These are phyloP conservation scores for Anarsia innoxiella DNA, from an alignment of 2,888 invertebrate species.

Conservation along the genomic window DNA sequence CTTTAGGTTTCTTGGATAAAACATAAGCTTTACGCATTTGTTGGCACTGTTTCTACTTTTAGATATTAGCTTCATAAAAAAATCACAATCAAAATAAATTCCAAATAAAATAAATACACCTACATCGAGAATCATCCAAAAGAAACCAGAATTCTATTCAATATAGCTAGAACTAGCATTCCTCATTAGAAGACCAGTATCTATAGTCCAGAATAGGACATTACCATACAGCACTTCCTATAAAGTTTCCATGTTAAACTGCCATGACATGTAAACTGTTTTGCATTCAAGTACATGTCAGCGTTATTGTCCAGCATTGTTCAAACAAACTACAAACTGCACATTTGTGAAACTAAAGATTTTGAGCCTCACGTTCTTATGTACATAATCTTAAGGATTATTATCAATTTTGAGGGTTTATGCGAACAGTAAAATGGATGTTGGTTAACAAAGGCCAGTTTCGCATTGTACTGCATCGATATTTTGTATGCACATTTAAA, in stretches of 20 bases:
- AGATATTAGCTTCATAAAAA: too few relatives aligned
- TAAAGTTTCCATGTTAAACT: slow-evolving; percentile 52
- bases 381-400: slow-evolving; percentile 15
- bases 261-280: slow-evolving; percentile 61
- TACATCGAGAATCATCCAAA: too few relatives aligned
- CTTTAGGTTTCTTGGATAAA: too few relatives aligned
- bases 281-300: slow-evolving; percentile 67
- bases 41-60: too few relatives aligned
- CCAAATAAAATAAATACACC: too few relatives aligned
- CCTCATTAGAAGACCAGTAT: too few relatives aligned
- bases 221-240: slow-evolving; percentile 52
- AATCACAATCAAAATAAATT: too few relatives aligned
- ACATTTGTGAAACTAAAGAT: background rate
- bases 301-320: slow-evolving; percentile 62
- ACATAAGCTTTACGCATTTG: too few relatives aligned
- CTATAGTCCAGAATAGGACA: slow-evolving; percentile 18
- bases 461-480: slow-evolving; percentile 63
- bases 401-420: slow-evolving; percentile 21
- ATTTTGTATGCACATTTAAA: slow-evolving; percentile 72
- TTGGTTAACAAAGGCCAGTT: slow-evolving; percentile 44
- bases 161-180: too few relatives aligned
- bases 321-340: slow-evolving; percentile 18
- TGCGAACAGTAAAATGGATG: slow-evolving; percentile 19
- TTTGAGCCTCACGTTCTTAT: slow-evolving; percentile 17
- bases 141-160: too few relatives aligned